Percentiles rank a stretch among this genome's conserved stretches.
Evolutionary conservation across 2,888 invertebrate genomes (phyloP).

Genomic region (Ctenicera cuprea): DNA sequence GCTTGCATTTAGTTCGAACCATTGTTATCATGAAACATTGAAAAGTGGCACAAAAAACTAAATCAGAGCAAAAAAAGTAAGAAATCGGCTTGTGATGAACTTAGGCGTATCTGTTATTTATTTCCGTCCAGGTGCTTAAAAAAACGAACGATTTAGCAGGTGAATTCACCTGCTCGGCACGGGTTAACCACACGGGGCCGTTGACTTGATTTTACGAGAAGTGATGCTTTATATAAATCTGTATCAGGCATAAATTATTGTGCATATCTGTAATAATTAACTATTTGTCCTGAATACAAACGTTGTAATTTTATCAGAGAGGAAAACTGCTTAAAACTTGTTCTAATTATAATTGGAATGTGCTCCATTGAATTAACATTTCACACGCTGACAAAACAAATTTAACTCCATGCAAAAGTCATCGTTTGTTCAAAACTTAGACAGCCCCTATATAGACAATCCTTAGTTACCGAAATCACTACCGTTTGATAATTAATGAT

Average conservation of each 20-base stretch:
- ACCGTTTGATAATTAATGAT: too few species aligned
- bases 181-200: constrained; percentile 52
- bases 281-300: constrained; percentile 11
- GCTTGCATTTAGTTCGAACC: not conserved
- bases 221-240: constrained; percentile 35
- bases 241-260: constrained; percentile 23
- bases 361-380: too few species aligned
- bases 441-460: too few species aligned
- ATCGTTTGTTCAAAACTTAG: too few species aligned
- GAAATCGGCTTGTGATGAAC: constrained; percentile 31
- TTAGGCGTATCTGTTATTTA: constrained; percentile 45
- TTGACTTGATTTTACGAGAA: constrained; percentile 50
- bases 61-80: constrained; percentile 33
- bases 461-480: too few species aligned
- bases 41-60: constrained; percentile 31
- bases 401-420: too few species aligned
- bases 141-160: constrained; percentile 58
- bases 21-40: not conserved
- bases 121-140: constrained; percentile 49
- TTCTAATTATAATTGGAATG: too few species aligned
- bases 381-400: too few species aligned
- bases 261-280: constrained; percentile 6
- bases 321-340: too few species aligned
- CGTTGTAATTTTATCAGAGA: too few species aligned
- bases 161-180: constrained; percentile 63